phyloP scores from a whole-genome alignment of 2,113 vertebrate genomes.

The Ptychochromis oligacanthus region DNA sequence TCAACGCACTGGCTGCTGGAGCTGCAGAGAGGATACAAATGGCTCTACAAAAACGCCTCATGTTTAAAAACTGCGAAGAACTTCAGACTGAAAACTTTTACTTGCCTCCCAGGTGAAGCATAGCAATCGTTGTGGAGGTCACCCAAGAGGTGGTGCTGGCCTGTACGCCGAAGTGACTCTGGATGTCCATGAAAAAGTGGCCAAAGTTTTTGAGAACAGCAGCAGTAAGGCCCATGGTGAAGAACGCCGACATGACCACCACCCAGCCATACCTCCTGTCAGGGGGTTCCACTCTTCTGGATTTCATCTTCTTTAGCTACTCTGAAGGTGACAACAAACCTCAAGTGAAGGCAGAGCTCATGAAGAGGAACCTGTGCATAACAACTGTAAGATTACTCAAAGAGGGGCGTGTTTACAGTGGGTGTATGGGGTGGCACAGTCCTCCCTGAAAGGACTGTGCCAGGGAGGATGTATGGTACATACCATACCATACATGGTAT shows the following conservation, averaged over 20 bases:
- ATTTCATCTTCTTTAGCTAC: constrained; percentile 14
- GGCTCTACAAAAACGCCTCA: background rate
- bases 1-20: constrained; percentile 69
- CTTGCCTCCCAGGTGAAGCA: constrained; percentile 82
- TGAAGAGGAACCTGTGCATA: constrained; percentile 15
- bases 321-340: background rate
- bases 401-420: background rate
- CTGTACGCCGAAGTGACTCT: constrained; percentile 76
- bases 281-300: constrained; percentile 32
- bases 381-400: background rate
- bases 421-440: background rate
- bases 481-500: no score
- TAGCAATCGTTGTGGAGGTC: constrained; percentile 75
- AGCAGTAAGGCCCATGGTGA: constrained; percentile 79
- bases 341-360: background rate
- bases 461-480: no score
- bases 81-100: background rate
- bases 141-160: constrained; percentile 84
- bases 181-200: constrained; percentile 84
- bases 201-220: constrained; percentile 81
- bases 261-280: constrained; percentile 83
- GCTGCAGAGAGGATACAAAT: constrained; percentile 43
- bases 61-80: background rate
- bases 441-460: no score
- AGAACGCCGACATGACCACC: constrained; percentile 79